Percentiles rank a stretch among this genome's conserved stretches.
Conservation (phyloP, 1,140 invertebrate species). For the Hetaerina americana region DNA sequence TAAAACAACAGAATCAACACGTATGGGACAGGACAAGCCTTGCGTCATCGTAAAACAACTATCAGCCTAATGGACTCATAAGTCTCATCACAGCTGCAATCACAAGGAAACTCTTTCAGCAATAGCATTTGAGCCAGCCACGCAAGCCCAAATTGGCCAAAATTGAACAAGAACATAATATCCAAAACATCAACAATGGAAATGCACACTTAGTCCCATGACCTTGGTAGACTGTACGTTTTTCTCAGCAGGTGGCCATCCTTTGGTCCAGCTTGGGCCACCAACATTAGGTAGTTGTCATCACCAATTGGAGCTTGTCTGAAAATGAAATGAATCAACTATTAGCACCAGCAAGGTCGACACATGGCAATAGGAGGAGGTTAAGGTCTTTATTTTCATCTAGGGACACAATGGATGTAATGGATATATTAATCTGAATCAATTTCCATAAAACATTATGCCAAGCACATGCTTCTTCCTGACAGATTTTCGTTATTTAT, state of each 20-base stretch:
- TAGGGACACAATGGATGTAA: background rate
- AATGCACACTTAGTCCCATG: background rate
- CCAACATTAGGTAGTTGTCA: constrained; percentile 64
- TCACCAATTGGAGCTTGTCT: constrained; percentile 78
- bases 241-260: background rate
- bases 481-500: background rate
- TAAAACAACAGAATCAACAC: too few species aligned
- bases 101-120: too few species aligned
- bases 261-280: constrained; percentile 20
- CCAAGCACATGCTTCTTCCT: background rate
- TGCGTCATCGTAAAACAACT: too few species aligned
- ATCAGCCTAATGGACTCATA: too few species aligned
- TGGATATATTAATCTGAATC: background rate
- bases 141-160: too few species aligned
- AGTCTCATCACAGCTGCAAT: too few species aligned
- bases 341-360: background rate
- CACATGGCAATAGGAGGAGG: background rate
- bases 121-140: too few species aligned
- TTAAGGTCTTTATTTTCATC: background rate
- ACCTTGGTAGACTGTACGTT: background rate
- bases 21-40: too few species aligned
- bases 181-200: background rate
- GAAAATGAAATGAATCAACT: constrained; percentile 21
- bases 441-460: background rate
- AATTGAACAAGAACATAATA: too few species aligned